A percentile compares a stretch with the other conserved stretches of the same genome.
phyloP scores from a whole-genome alignment of 1,140 invertebrate species.

The Drosophila cardini region DNA sequence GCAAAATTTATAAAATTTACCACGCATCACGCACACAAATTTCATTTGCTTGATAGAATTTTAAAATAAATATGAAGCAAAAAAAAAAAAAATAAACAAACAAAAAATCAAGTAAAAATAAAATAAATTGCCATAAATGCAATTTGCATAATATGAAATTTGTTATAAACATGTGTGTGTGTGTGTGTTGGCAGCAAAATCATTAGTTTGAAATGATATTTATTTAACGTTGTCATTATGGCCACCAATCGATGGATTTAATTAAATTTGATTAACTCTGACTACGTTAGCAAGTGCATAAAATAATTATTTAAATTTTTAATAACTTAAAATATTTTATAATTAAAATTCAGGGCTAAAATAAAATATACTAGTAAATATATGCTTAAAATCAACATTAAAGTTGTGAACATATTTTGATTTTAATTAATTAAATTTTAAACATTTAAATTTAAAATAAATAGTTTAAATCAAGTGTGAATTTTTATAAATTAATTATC shows the following conservation, averaged over 20 bases:
- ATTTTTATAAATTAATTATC: too few species aligned
- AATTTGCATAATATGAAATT: slow-evolving; percentile 67
- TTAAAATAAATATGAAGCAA: slow-evolving; percentile 24
- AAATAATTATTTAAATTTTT: neutral
- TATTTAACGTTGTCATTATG: slow-evolving; percentile 46
- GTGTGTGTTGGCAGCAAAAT: slow-evolving; percentile 27
- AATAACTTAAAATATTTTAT: neutral
- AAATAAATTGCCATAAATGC: slow-evolving; percentile 57
- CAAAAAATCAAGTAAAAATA: slow-evolving; percentile 15
- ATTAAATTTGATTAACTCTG: slow-evolving; percentile 26
- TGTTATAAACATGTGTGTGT: slow-evolving; percentile 17
- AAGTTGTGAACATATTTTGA: too few species aligned
- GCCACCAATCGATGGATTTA: slow-evolving; percentile 4
- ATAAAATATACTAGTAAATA: too few species aligned
- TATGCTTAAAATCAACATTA: too few species aligned
- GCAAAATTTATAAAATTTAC: slow-evolving; percentile 70
- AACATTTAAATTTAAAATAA: too few species aligned
- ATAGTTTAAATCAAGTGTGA: too few species aligned
- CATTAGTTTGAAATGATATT: slow-evolving; percentile 51
- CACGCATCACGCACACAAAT: slow-evolving; percentile 64
- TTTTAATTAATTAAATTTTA: too few species aligned
- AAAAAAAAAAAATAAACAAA: neutral
- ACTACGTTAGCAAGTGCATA: slow-evolving; percentile 14
- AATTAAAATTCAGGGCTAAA: neutral
- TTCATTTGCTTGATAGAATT: slow-evolving; percentile 69